Percentiles rank a stretch among this genome's conserved stretches.
phyloP scores from a whole-genome alignment of 2,888 invertebrate genomes.

The Nomada lathburiana region DNA sequence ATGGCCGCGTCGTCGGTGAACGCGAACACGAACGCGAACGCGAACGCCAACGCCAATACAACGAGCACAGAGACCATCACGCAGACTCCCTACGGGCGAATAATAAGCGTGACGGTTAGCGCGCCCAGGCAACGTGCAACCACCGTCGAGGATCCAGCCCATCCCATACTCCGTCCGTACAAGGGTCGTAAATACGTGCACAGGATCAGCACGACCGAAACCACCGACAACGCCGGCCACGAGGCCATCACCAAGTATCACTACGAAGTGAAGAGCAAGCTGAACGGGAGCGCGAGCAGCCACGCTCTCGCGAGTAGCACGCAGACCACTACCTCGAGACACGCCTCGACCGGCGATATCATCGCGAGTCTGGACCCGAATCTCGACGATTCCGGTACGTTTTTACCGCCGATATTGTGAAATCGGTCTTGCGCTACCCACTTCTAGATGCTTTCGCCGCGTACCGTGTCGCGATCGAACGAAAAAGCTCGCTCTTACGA shows the following conservation, averaged over 20 bases:
- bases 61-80: constrained; percentile 70
- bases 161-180: constrained; percentile 83
- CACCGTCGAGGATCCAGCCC: constrained; percentile 84
- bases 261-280: constrained; percentile 77
- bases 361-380: constrained; percentile 85
- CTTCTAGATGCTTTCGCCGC: constrained; percentile 75
- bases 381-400: constrained; percentile 88
- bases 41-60: constrained; percentile 66
- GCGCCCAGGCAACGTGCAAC: constrained; percentile 85
- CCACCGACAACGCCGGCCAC: constrained; percentile 74
- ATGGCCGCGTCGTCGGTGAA: constrained; percentile 76
- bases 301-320: constrained; percentile 81
- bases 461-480: constrained; percentile 35
- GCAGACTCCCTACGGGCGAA: constrained; percentile 74
- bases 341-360: constrained; percentile 84
- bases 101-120: constrained; percentile 75
- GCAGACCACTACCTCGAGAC: constrained; percentile 81
- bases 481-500: constrained; percentile 24
- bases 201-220: constrained; percentile 78
- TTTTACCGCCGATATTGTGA: constrained; percentile 88
- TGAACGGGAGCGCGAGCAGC: constrained; percentile 83
- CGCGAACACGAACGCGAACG: constrained; percentile 71
- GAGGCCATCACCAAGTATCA: constrained; percentile 39
- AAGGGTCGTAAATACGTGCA: constrained; percentile 81
- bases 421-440: constrained; percentile 82